Evolutionary conservation across 2,888 invertebrate species (phyloP).

Genomic region (Eupeodes latifasciatus): DNA sequence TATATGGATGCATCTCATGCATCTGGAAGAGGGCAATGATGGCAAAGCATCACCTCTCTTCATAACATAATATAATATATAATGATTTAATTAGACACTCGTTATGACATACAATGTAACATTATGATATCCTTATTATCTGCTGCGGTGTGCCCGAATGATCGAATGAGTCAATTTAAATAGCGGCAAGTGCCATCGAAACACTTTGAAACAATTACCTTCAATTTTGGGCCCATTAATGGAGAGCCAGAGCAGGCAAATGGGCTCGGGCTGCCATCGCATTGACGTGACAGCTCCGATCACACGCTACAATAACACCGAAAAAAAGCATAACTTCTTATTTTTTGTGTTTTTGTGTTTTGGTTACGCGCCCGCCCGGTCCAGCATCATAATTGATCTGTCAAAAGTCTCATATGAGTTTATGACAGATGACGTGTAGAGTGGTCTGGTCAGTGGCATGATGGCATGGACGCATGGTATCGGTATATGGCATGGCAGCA

Average conservation of each 20-base stretch:
- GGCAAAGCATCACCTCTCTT: slow-evolving; percentile 20
- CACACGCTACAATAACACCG: slow-evolving; percentile 61
- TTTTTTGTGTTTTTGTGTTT: slow-evolving; percentile 3
- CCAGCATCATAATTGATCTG: slow-evolving; percentile 75
- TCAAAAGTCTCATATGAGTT: slow-evolving; percentile 72
- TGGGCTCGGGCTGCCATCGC: slow-evolving; percentile 37
- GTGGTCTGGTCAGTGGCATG: slow-evolving; percentile 22
- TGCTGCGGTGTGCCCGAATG: slow-evolving; percentile 40
- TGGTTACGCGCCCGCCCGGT: slow-evolving; percentile 33
- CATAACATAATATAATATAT: slow-evolving; percentile 38
- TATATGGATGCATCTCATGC: neutral
- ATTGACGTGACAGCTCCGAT: slow-evolving; percentile 74
- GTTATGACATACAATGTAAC: slow-evolving; percentile 71
- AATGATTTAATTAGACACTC: slow-evolving; percentile 74
- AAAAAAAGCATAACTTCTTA: slow-evolving; percentile 19
- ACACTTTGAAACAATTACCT: slow-evolving; percentile 73
- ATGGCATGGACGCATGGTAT: slow-evolving; percentile 1
- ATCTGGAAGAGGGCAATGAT: neutral
- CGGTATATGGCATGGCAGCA: neutral
- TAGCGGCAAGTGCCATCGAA: slow-evolving; percentile 69
- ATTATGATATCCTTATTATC: slow-evolving; percentile 74
- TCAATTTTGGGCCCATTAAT: slow-evolving; percentile 69
- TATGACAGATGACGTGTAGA: slow-evolving; percentile 75
- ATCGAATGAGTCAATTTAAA: slow-evolving; percentile 71
- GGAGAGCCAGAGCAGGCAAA: slow-evolving; percentile 64